Evolutionary conservation across 2,113 vertebrate genomes (phyloP).

Genomic region (Strigops habroptila): DNA sequence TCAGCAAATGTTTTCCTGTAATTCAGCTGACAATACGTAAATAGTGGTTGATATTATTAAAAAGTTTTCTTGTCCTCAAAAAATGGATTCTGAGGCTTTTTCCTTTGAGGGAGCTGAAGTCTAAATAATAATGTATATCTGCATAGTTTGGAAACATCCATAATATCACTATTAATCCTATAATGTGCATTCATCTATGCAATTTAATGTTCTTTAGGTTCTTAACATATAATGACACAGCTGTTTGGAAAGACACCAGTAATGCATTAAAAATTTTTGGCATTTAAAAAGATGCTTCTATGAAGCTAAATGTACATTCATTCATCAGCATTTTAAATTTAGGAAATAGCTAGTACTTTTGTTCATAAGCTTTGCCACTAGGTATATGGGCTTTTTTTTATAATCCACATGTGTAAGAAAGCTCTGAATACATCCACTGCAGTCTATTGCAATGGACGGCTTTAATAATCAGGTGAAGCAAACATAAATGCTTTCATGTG

Average conservation of each 20-base stretch:
- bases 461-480: background rate
- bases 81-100: background rate
- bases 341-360: background rate
- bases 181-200: background rate
- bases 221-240: background rate
- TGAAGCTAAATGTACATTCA: background rate
- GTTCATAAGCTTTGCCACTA: background rate
- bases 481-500: background rate
- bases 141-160: background rate
- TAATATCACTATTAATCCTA: background rate
- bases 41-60: background rate
- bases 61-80: background rate
- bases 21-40: background rate
- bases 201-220: background rate
- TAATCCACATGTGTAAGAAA: background rate
- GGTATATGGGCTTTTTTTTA: background rate
- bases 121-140: background rate
- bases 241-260: background rate
- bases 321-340: background rate
- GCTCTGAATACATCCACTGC: background rate
- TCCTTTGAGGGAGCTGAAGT: background rate
- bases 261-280: background rate
- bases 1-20: background rate
- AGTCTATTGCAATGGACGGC: background rate
- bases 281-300: background rate